Evolutionary conservation across 2,888 invertebrate species (phyloP).

Genomic region (Asteroscopus sphinx): DNA sequence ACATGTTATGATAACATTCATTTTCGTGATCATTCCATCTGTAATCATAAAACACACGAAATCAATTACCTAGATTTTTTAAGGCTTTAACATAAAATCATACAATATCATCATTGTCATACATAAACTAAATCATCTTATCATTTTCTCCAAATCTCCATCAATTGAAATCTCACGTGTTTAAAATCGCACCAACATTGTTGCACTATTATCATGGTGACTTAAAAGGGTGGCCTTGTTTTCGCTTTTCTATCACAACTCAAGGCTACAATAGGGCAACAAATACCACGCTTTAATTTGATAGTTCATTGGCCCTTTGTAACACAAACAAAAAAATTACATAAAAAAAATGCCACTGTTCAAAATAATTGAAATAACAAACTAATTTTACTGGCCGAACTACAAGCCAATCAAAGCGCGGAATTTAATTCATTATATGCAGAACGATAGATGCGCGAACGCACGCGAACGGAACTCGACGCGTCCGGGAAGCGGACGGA

Average conservation of each 20-base stretch:
- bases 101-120: not conserved
- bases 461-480: conserved; percentile 83
- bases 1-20: no score
- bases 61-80: no score
- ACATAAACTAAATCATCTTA: not conserved
- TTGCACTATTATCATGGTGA: conserved; percentile 25
- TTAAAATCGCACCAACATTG: conserved; percentile 7
- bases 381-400: conserved; percentile 26
- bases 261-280: conserved; percentile 28
- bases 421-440: conserved; percentile 33
- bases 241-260: conserved; percentile 40
- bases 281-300: conserved; percentile 3
- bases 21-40: no score
- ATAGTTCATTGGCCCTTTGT: conserved; percentile 18
- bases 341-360: not conserved
- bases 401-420: conserved; percentile 36
- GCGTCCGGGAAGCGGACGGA: conserved; percentile 85
- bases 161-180: not conserved
- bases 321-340: conserved; percentile 2
- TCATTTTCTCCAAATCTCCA: not conserved
- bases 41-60: no score
- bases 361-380: not conserved
- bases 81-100: no score
- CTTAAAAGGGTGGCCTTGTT: conserved; percentile 36
- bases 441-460: conserved; percentile 50